phyloP scores from a whole-genome alignment of 2,113 vertebrate species.

The Cyrtonyx montezumae region DNA sequence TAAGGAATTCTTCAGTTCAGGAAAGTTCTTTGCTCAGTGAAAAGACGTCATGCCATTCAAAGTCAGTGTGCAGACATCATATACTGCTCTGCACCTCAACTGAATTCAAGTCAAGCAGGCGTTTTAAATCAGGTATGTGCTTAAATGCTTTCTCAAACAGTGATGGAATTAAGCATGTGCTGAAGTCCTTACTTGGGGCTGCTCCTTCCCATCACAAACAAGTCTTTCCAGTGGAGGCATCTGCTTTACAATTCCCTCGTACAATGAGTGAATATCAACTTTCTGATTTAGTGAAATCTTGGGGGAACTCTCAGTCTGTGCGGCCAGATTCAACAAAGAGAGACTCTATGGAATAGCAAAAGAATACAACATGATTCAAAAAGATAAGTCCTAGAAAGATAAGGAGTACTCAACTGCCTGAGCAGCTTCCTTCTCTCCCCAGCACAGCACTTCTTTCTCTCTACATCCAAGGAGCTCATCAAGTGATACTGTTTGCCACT shows the following conservation, averaged over 20 bases:
- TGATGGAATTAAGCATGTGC: background rate
- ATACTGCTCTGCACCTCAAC: background rate
- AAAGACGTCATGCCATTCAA: background rate
- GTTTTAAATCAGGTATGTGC: background rate
- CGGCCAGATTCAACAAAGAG: background rate
- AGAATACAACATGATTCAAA: background rate
- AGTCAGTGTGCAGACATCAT: background rate
- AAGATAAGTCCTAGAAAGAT: background rate
- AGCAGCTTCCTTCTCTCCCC: background rate
- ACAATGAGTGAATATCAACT: background rate
- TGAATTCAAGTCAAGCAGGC: background rate
- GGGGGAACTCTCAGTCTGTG: background rate
- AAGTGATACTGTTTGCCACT: fast-evolving
- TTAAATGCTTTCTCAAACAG: background rate
- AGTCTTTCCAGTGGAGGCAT: background rate
- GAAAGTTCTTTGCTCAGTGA: background rate
- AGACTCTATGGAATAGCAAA: background rate
- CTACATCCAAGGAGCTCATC: background rate
- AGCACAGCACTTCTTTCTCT: background rate
- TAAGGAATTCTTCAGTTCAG: background rate
- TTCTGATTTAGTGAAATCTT: background rate
- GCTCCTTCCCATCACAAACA: background rate
- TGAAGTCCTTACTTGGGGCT: background rate
- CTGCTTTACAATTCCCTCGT: background rate
- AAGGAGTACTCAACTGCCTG: background rate